Conservation (phyloP, 2,888 invertebrate species). For the Mylabris sibirica region DNA sequence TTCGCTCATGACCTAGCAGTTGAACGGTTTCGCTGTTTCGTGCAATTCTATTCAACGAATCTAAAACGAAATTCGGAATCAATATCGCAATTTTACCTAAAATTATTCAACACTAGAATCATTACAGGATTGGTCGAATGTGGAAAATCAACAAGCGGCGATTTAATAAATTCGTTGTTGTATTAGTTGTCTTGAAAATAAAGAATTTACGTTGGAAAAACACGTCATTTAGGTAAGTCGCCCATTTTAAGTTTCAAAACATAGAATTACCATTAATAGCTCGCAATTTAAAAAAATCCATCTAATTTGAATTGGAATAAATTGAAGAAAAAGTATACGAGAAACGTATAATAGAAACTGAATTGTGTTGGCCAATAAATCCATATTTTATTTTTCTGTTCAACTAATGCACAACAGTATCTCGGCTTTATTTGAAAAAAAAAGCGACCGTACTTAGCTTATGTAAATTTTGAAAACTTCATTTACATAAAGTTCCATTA, state of each 20-base stretch:
- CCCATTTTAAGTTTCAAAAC: background rate
- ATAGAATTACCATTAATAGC: background rate
- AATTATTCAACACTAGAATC: background rate
- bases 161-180: background rate
- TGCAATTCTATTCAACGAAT: background rate
- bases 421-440: background rate
- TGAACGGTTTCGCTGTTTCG: conserved; percentile 3
- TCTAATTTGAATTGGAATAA: background rate
- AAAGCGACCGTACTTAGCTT: conserved; percentile 21
- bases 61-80: background rate
- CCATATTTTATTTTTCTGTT: conserved; percentile 8
- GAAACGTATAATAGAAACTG: background rate
- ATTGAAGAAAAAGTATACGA: background rate
- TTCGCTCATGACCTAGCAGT: conserved; percentile 7
- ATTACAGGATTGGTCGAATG: background rate
- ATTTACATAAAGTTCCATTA: conserved; percentile 25
- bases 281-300: background rate
- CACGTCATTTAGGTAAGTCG: too few relatives aligned
- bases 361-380: background rate
- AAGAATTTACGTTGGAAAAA: too few relatives aligned
- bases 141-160: background rate
- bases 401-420: background rate
- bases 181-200: background rate
- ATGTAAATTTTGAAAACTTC: conserved; percentile 20
- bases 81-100: background rate